Conservation (phyloP, 2,113 vertebrate genomes). For the Zootoca vivipara region DNA sequence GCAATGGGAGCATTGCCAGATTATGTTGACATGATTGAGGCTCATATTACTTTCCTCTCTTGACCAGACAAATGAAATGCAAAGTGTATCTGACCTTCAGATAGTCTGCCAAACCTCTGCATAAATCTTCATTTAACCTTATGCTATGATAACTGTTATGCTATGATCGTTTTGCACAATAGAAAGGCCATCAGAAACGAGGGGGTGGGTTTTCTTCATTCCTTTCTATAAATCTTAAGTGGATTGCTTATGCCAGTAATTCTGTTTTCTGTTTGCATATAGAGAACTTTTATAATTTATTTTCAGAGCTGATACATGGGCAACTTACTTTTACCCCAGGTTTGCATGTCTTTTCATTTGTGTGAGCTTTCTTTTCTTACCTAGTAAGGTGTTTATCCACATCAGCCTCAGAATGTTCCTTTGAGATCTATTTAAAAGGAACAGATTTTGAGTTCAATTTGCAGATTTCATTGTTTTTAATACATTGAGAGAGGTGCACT, state of each 20-base stretch:
- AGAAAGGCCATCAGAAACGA: background rate
- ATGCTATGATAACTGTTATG: background rate
- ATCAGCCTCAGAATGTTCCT: background rate
- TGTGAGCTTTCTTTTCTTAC: background rate
- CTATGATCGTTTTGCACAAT: background rate
- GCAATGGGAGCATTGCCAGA: background rate
- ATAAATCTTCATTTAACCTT: background rate
- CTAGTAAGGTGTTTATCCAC: background rate
- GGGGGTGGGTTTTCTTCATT: no score
- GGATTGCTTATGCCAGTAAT: background rate
- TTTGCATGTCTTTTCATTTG: background rate
- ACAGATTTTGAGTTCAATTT: background rate
- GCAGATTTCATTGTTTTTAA: background rate
- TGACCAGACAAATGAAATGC: background rate
- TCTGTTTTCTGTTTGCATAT: background rate
- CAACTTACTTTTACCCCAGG: background rate
- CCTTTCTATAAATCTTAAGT: background rate
- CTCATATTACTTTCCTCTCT: background rate
- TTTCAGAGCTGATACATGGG: background rate
- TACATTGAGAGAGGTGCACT: background rate
- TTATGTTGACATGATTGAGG: background rate
- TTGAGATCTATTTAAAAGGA: background rate
- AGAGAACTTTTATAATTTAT: background rate
- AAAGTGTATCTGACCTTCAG: background rate
- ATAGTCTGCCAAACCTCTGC: background rate